Conservation (phyloP, 2,797 vertebrate genomes). For the Denticeps clupeoides region DNA sequence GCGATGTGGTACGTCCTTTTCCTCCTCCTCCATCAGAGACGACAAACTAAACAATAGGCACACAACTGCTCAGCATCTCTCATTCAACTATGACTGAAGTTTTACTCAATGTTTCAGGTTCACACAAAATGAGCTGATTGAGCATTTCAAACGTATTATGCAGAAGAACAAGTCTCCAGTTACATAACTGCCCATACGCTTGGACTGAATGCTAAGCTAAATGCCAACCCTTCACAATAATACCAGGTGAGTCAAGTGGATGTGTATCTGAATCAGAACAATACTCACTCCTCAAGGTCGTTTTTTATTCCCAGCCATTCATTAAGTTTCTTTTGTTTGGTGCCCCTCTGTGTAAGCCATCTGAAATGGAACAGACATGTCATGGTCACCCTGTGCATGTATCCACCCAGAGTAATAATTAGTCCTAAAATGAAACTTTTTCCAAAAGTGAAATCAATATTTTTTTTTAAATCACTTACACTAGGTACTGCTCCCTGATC, state of each 20-base stretch:
- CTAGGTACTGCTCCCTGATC: slow-evolving; percentile 81
- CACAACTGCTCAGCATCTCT: neutral
- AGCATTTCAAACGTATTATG: no score
- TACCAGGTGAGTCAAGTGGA: neutral
- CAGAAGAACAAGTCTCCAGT: no score
- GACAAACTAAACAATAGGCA: neutral
- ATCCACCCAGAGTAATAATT: neutral
- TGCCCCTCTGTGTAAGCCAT: slow-evolving; percentile 82
- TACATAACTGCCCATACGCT: no score
- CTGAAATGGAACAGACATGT: slow-evolving; percentile 43
- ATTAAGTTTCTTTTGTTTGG: slow-evolving; percentile 76
- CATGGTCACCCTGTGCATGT: neutral
- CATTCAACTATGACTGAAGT: neutral
- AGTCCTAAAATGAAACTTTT: neutral
- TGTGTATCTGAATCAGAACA: no score
- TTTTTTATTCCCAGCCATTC: slow-evolving; percentile 77
- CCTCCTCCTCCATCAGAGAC: slow-evolving; percentile 45
- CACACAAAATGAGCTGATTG: no score
- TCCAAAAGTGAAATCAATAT: neutral
- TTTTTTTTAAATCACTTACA: slow-evolving; percentile 48
- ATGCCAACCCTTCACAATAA: neutral
- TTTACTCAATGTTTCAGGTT: no score
- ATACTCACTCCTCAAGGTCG: slow-evolving; percentile 78
- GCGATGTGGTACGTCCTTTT: slow-evolving; percentile 75
- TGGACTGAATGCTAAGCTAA: neutral